phyloP scores from a whole-genome alignment of 2,888 invertebrate species.

The Eilema caniola region DNA sequence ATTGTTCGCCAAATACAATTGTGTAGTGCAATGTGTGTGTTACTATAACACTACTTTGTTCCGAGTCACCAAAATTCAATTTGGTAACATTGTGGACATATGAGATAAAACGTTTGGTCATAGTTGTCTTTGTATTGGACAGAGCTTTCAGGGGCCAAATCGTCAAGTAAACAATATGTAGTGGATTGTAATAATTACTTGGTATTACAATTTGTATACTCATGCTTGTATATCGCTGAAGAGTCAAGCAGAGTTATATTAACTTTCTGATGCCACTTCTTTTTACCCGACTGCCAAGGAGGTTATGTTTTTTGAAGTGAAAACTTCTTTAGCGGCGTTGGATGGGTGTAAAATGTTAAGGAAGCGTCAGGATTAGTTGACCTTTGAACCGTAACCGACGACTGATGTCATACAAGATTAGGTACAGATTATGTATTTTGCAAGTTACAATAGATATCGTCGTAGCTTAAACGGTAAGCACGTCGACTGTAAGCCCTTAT shows the following conservation, averaged over 20 bases:
- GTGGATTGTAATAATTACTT: background rate
- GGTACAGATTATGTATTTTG: too few species aligned
- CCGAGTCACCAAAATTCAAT: constrained; percentile 36
- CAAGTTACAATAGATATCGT: too few species aligned
- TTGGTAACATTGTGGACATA: constrained; percentile 34
- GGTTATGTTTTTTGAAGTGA: too few species aligned
- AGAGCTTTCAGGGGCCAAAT: background rate
- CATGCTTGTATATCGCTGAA: background rate
- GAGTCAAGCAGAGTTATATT: background rate
- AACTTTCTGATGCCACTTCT: too few species aligned
- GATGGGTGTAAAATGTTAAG: too few species aligned
- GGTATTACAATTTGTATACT: background rate
- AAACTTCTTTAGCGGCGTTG: too few species aligned
- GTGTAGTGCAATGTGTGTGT: background rate
- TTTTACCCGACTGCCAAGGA: too few species aligned
- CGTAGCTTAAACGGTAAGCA: too few species aligned
- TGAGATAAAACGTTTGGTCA: constrained; percentile 24
- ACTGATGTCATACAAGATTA: too few species aligned
- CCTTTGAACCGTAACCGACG: too few species aligned
- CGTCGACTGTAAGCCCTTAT: too few species aligned
- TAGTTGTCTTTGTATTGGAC: background rate
- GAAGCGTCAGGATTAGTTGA: too few species aligned
- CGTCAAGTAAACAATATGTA: background rate
- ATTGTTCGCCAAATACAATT: background rate
- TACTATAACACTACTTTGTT: constrained; percentile 12